Percentiles rank a stretch among this genome's conserved stretches.
phyloP scores from a whole-genome alignment of 2,797 vertebrate genomes.

The Characodon lateralis region DNA sequence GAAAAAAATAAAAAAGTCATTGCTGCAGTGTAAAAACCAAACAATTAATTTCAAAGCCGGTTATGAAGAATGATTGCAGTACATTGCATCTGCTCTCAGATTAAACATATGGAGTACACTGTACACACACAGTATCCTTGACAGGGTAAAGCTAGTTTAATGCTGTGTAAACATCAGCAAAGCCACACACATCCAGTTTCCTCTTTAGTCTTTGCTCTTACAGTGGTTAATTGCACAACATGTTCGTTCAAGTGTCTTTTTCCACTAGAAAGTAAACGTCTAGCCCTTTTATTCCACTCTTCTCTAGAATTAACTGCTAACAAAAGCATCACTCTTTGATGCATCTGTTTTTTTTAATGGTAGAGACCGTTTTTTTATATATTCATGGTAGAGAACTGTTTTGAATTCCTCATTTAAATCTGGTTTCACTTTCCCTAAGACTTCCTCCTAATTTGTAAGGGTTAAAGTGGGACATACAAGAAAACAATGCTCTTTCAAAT shows the following conservation, averaged over 20 bases:
- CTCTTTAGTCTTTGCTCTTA: conserved; percentile 31
- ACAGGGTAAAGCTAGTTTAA: conserved; percentile 19
- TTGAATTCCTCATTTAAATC: not conserved
- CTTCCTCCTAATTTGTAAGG: not conserved
- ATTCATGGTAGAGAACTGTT: not conserved
- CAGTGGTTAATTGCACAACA: conserved; percentile 24
- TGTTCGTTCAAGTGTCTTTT: conserved; percentile 8
- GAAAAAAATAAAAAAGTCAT: not conserved
- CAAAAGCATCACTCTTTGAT: conserved; percentile 20
- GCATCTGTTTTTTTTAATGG: not conserved
- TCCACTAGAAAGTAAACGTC: conserved; percentile 20
- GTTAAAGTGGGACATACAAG: not conserved
- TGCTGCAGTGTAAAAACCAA: not conserved
- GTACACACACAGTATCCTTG: conserved; percentile 10
- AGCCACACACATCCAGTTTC: conserved; percentile 11
- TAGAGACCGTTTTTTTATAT: not conserved
- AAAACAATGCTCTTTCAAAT: not conserved
- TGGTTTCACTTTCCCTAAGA: not conserved
- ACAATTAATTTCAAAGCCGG: not conserved
- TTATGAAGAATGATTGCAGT: conserved; percentile 17
- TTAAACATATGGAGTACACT: not conserved
- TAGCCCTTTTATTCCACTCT: conserved; percentile 3
- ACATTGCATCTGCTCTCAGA: not conserved
- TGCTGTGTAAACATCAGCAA: conserved; percentile 23
- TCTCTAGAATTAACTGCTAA: conserved; percentile 25